Base-by-base conservation (phyloP, 2,888 invertebrate genomes). In the Lordiphosa fenestrarum region DNA sequence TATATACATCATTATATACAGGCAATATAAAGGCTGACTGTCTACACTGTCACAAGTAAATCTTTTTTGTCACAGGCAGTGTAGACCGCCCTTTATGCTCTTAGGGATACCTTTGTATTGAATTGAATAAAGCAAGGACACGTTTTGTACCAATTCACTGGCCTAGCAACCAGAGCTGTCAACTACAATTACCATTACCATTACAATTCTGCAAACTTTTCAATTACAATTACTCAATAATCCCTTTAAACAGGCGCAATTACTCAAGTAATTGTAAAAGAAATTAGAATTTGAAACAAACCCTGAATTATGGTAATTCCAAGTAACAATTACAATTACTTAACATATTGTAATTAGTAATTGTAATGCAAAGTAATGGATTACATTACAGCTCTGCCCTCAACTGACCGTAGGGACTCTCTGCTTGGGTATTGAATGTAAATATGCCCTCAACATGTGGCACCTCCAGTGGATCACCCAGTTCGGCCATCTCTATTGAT, bases 391-490 rank as follows among this genome's bases (percentile, higher is more conserved):
- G n/a, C n/a, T n/a, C n/a, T n/a, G n/a, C n/a, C n/a, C n/a, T 40
- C 4, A 39, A 7, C 4, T 33, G 35, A 7, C 61, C 61, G 9
- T 30, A 61, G 3, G 54, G 52, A 13, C 41, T 41, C 25, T 37
- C n/a, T 4, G 37, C 36, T 6, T 59, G 60, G 2, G 75, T 74
- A 6, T 39, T 19, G 21, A 75, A 75, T 23, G 67, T 73, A 39
- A 61, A 73, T 7, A 75, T 64, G 15, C 73, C 73, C 0, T 44
- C 33, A 0, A 48, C n/a, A 3, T 40, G 59, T 4, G 39, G 5
- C 6, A 70, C 48, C 3, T 62, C 42, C 15, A 67, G 30, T 0
- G 80, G 77, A 64, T 77, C 73, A n/a, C 71, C 75, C 37, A 73
- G 48, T n/a, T 57, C 40, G 6, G 63, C 50, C 13, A 0, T 5